These are phyloP conservation scores for Exocentrus adspersus DNA, from an alignment of 2,888 invertebrate species.

Conservation along the genomic window DNA sequence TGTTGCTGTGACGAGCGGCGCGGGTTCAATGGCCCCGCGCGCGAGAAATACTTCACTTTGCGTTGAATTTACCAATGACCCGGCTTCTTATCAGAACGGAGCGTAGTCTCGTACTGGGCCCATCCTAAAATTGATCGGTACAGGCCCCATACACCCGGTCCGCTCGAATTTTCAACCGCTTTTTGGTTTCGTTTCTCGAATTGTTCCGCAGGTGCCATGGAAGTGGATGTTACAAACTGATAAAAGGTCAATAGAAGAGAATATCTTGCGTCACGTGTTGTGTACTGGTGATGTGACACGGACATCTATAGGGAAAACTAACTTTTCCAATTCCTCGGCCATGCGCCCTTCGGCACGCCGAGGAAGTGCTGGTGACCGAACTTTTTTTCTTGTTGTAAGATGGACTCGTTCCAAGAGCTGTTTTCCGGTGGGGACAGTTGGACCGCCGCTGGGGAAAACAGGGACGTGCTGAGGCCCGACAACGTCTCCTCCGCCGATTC, in stretches of 20 bases:
- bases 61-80: conserved; percentile 55
- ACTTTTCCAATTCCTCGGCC: conserved; percentile 42
- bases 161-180: neutral
- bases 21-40: conserved; percentile 48
- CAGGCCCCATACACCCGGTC: conserved; percentile 9
- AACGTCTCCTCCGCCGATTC: conserved; percentile 66
- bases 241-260: conserved; percentile 3
- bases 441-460: conserved; percentile 40
- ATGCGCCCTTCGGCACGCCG: conserved; percentile 45
- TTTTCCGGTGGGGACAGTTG: conserved; percentile 60
- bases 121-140: conserved; percentile 45
- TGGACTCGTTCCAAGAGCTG: conserved; percentile 65
- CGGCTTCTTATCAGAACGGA: conserved; percentile 49
- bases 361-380: conserved; percentile 44
- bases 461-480: conserved; percentile 47
- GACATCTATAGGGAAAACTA: too few relatives aligned
- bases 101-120: conserved; percentile 38
- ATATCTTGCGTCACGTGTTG: conserved; percentile 8
- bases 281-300: neutral
- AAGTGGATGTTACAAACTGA: conserved; percentile 23
- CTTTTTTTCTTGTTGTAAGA: conserved; percentile 52
- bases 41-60: conserved; percentile 52
- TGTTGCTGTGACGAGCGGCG: conserved; percentile 30
- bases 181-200: conserved; percentile 17
- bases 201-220: conserved; percentile 24